Evolutionary conservation across 2,888 invertebrate genomes (phyloP).

Genomic region (Drosophila ochracea): DNA sequence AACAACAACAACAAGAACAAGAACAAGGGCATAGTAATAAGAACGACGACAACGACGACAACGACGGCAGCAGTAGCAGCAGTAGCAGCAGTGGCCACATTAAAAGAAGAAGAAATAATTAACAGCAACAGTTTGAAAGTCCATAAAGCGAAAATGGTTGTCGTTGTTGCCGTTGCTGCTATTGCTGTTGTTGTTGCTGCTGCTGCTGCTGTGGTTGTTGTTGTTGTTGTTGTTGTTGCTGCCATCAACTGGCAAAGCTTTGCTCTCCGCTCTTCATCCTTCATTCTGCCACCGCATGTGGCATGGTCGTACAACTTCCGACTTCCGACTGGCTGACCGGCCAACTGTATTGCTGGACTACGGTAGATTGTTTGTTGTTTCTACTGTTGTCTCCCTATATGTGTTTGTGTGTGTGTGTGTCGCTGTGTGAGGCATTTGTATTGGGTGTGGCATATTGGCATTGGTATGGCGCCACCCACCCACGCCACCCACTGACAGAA

Average conservation of each 20-base stretch:
- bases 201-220: conserved; percentile 3
- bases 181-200: neutral
- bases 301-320: conserved; percentile 79
- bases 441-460: conserved; percentile 7
- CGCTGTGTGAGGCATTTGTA: conserved; percentile 10
- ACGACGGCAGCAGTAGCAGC: conserved; percentile 41
- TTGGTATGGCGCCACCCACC: neutral
- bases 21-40: conserved; percentile 19
- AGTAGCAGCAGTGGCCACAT: conserved; percentile 72
- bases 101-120: conserved; percentile 81
- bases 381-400: conserved; percentile 9
- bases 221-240: conserved; percentile 11
- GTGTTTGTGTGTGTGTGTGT: conserved; percentile 14
- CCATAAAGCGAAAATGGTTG: conserved; percentile 77
- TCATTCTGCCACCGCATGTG: conserved; percentile 66
- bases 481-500: conserved; percentile 17
- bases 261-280: conserved; percentile 35
- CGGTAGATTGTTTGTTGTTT: conserved; percentile 38
- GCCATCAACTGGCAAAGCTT: conserved; percentile 45
- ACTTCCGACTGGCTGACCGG: conserved; percentile 68
- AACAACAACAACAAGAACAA: conserved; percentile 62
- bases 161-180: conserved; percentile 29
- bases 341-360: conserved; percentile 35
- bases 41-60: conserved; percentile 25
- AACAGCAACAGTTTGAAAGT: conserved; percentile 80